Evolutionary conservation across 2,888 invertebrate species (phyloP).

Genomic region (Neocrepidodera transversa): DNA sequence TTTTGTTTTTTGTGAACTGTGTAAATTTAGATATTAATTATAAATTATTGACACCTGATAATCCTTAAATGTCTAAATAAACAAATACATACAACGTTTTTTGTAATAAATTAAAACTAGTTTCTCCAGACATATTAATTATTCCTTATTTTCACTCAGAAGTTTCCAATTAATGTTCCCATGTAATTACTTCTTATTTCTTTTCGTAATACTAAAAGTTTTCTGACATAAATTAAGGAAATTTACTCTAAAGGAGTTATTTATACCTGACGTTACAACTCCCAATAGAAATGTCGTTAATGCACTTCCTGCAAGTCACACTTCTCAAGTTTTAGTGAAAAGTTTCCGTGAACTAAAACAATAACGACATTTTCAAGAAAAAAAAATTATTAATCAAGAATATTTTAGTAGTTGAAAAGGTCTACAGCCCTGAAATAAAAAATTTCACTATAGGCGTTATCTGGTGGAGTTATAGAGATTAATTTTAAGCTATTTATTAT

Average conservation of each 20-base stretch:
- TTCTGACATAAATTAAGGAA: slow-evolving; percentile 27
- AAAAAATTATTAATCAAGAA: neutral
- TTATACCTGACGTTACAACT: slow-evolving; percentile 12
- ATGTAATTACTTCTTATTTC: too few relatives aligned
- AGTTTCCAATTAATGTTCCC: too few relatives aligned
- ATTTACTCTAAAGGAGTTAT: slow-evolving; percentile 20
- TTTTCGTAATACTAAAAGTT: too few relatives aligned
- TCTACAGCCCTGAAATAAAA: slow-evolving; percentile 5
- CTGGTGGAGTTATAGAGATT: slow-evolving; percentile 41
- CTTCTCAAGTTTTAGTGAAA: slow-evolving; percentile 4
- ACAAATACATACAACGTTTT: too few relatives aligned
- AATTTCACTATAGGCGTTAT: slow-evolving; percentile 32
- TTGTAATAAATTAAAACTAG: too few relatives aligned
- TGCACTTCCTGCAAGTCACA: slow-evolving; percentile 13
- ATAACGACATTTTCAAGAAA: neutral
- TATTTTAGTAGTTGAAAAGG: neutral
- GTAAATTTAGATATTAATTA: too few relatives aligned
- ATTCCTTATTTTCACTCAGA: too few relatives aligned
- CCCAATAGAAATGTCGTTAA: slow-evolving; percentile 22
- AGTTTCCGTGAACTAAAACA: neutral
- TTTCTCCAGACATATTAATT: too few relatives aligned
- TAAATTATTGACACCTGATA: too few relatives aligned
- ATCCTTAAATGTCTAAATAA: too few relatives aligned
- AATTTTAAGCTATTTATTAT: slow-evolving; percentile 49
- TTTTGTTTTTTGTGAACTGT: too few relatives aligned